Conservation (phyloP, 2,797 vertebrate genomes). For the Melanogrammus aeglefinus region DNA sequence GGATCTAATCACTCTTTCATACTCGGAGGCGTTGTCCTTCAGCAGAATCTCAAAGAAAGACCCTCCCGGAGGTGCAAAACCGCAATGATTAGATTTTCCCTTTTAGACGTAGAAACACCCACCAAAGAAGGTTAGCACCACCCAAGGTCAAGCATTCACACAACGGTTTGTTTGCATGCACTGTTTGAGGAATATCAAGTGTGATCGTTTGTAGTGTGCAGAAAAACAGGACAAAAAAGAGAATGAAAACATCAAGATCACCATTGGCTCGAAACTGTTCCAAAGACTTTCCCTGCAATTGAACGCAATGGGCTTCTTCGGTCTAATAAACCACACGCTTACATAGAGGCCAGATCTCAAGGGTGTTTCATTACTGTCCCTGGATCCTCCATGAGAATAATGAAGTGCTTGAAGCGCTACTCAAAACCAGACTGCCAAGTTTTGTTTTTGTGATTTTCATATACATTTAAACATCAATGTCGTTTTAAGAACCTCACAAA, state of each 20-base stretch:
- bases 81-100: constrained; percentile 67
- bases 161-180: constrained; percentile 41
- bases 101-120: constrained; percentile 57
- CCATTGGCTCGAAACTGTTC: constrained; percentile 61
- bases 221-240: constrained; percentile 24
- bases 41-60: constrained; percentile 55
- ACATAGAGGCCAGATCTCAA: constrained; percentile 71
- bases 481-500: neutral
- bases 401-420: constrained; percentile 66
- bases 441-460: constrained; percentile 57
- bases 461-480: neutral
- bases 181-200: constrained; percentile 15
- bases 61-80: constrained; percentile 52
- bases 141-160: constrained; percentile 63
- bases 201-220: constrained; percentile 10
- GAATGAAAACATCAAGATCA: constrained; percentile 28
- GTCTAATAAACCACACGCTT: constrained; percentile 73
- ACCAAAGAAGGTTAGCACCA: constrained; percentile 39
- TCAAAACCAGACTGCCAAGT: constrained; percentile 62
- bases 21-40: constrained; percentile 52
- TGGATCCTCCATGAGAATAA: constrained; percentile 73
- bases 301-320: constrained; percentile 73
- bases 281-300: constrained; percentile 64
- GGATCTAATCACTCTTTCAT: neutral
- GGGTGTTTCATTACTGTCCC: constrained; percentile 80